Evolutionary conservation across 2,113 vertebrate species (phyloP).

Genomic region (Myiagra hebetior): DNA sequence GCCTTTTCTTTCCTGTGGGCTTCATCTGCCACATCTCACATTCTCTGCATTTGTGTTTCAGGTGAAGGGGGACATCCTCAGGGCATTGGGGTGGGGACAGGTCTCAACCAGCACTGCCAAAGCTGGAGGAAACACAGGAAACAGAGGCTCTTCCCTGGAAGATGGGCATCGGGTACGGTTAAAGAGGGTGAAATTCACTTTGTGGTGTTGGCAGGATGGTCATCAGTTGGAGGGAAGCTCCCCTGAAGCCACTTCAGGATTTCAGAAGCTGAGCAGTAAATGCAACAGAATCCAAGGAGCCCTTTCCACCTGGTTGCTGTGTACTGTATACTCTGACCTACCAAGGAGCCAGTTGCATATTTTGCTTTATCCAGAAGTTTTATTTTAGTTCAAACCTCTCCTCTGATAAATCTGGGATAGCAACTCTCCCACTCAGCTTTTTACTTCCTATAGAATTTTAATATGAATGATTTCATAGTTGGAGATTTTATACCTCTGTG

Average conservation of each 20-base stretch:
- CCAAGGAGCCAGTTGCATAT: background rate
- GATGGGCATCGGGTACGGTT: fast-evolving
- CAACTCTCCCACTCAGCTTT: background rate
- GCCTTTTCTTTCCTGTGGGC: background rate
- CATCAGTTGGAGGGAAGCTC: background rate
- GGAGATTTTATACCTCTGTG: background rate
- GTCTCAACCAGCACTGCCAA: background rate
- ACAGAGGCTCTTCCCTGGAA: background rate
- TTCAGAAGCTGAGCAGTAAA: background rate
- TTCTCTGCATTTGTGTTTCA: background rate
- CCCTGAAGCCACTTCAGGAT: background rate
- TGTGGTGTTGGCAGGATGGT: background rate
- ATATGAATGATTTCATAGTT: background rate
- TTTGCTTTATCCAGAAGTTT: background rate
- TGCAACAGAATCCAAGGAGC: background rate
- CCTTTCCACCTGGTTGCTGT: background rate
- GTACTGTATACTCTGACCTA: background rate
- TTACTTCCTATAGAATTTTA: background rate
- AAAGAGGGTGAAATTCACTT: background rate
- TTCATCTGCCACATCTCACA: background rate
- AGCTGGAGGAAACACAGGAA: background rate
- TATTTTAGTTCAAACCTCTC: background rate
- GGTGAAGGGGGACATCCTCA: background rate
- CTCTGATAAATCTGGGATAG: background rate
- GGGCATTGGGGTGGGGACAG: background rate